A percentile compares a stretch with the other conserved stretches of the same genome.
Evolutionary conservation across 2,888 invertebrate genomes (phyloP).

Genomic region (Rhaphigaster nebulosa): DNA sequence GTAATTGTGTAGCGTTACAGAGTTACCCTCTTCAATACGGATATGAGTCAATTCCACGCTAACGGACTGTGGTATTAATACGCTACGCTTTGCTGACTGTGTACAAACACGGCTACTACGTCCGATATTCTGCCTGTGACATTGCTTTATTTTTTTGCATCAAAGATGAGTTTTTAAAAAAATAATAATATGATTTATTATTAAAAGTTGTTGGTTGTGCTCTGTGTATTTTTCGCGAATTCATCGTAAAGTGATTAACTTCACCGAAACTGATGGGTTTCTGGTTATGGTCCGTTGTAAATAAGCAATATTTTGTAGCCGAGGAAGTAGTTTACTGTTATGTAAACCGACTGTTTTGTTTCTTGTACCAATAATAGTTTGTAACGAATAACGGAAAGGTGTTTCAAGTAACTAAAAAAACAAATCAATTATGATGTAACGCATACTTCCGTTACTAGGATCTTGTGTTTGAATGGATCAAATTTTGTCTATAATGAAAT

Average conservation of each 20-base stretch:
- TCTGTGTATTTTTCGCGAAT: not conserved
- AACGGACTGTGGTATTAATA: not conserved
- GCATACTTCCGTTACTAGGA: not conserved
- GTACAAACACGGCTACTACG: not conserved
- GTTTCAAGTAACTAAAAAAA: not conserved
- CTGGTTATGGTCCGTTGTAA: not conserved
- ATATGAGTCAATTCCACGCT: not conserved
- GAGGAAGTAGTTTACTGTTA: constrained; percentile 4
- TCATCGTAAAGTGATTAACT: not conserved
- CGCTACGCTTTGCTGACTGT: not conserved
- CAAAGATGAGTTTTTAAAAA: no score
- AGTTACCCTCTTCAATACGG: not conserved
- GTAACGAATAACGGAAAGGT: not conserved
- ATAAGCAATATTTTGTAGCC: not conserved
- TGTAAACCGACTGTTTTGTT: not conserved
- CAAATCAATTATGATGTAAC: not conserved
- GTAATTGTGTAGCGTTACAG: not conserved
- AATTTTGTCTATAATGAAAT: not conserved
- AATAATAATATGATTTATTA: not conserved
- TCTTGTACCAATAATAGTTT: not conserved
- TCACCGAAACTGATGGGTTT: not conserved
- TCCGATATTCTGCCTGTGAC: not conserved
- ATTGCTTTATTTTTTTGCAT: not conserved
- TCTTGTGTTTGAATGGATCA: not conserved
- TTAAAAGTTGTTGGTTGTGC: not conserved